Evolutionary conservation across 1,140 invertebrate genomes (phyloP), one percentile per base, ranked within the genome.

Genomic region (Zaprionus ghesquierei): DNA sequence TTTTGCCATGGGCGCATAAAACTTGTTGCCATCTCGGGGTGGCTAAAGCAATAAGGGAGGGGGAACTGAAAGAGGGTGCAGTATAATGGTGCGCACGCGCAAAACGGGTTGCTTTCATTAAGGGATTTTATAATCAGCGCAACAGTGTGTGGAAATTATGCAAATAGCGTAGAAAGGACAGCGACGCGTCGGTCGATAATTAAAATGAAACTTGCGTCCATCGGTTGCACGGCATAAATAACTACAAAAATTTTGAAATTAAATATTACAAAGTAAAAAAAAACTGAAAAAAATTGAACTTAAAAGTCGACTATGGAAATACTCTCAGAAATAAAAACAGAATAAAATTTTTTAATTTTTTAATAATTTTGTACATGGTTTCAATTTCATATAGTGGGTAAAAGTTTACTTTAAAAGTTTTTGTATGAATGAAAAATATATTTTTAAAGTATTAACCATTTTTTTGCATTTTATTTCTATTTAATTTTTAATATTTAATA

Each of bases 61-160:
- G 6, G 35, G 50, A 15, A 68, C 12, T 13, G 41, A 22, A 46
- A 9, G 29, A 23, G 65, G 44, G 51, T 56, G 41, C 9, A 44
- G 20, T 22, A n/a, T n/a, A n/a, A 13, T 50, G 55, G 2, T 18
- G n/a, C 12, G 61, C 74, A 81, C 81, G 75, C 81, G 85, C 89
- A 78, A 73, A 59, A 58, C 69, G 60, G 76, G 72, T 90, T 81
- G n/a, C 76, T 90, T 89, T 90, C 64, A 86, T 60, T 56, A 69
- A 77, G 71, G 79, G 77, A 84, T n/a, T 77, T 78, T 65, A 33
- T 4, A 69, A 69, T 29, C 60, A 73, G 18, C 20, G 41, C 41
- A 46, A 74, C 54, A 58, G 66, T 64, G 59, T 35, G 58, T 22
- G 69, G 46, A 68, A 86, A 72, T 75, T 79, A 76, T 72, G 69